These are phyloP conservation scores for Tenebrio molitor DNA, from an alignment of 1,140 invertebrate species.

Conservation along the genomic window DNA sequence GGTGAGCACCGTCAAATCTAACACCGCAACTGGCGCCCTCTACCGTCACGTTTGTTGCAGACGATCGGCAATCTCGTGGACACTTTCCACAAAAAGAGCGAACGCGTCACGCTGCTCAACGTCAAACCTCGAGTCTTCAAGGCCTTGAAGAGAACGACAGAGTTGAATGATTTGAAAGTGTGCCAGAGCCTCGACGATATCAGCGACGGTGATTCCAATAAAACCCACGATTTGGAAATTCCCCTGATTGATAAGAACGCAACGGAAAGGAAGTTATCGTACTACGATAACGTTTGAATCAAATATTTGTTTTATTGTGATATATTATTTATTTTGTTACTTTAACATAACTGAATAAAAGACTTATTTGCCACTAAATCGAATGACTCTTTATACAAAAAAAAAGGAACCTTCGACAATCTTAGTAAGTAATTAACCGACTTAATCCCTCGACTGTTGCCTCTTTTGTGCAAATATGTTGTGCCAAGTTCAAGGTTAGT, in stretches of 20 bases:
- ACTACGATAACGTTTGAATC: conserved; percentile 44
- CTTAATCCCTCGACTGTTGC: conserved; percentile 5
- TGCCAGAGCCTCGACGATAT: conserved; percentile 48
- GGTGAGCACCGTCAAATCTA: conserved; percentile 56
- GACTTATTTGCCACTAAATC: conserved; percentile 12
- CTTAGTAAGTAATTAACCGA: neutral
- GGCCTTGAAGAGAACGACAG: conserved; percentile 50
- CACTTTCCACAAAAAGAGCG: conserved; percentile 56
- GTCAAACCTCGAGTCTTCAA: conserved; percentile 54
- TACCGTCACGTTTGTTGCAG: conserved; percentile 52
- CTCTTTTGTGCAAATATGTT: neutral
- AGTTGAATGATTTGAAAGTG: conserved; percentile 52
- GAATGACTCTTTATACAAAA: conserved; percentile 24
- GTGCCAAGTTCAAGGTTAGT: conserved; percentile 8
- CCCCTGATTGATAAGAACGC: conserved; percentile 45
- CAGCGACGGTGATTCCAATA: conserved; percentile 35
- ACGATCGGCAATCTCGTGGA: conserved; percentile 55
- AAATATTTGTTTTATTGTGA: conserved; percentile 1
- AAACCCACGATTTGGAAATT: conserved; percentile 23
- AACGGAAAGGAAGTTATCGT: conserved; percentile 46
- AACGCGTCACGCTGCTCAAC: conserved; percentile 56
- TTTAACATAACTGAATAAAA: conserved; percentile 24
- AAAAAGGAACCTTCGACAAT: conserved; percentile 25
- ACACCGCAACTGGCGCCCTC: neutral
- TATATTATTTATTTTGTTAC: conserved; percentile 20